Percentiles rank a stretch among this genome's conserved stretches.
Conservation (phyloP, 2,888 invertebrate genomes). For the Athalia rosae region DNA sequence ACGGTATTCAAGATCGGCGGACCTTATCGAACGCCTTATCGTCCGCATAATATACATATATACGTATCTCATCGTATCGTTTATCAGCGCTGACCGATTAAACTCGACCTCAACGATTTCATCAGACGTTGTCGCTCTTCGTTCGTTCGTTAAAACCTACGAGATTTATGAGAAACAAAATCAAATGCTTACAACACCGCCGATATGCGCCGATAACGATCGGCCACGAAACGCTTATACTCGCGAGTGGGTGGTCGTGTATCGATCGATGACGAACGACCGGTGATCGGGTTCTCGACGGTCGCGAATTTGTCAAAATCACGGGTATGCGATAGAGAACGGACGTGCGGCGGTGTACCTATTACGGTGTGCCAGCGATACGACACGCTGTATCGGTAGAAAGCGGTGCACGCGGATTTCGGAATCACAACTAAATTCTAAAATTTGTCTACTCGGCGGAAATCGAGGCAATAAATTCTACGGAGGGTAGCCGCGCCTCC, state of each 20-base stretch:
- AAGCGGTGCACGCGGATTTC: not conserved
- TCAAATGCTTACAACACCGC: too few species aligned
- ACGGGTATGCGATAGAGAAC: not conserved
- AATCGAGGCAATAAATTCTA: constrained; percentile 31
- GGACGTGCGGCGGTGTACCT: not conserved
- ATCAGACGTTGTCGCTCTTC: too few species aligned
- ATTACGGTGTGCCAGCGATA: not conserved
- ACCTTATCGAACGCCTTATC: too few species aligned
- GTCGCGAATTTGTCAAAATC: constrained; percentile 23
- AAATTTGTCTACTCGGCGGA: constrained; percentile 42
- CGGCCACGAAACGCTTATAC: too few species aligned
- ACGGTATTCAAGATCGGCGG: too few species aligned
- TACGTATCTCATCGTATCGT: too few species aligned
- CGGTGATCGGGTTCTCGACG: not conserved
- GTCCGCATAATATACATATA: too few species aligned
- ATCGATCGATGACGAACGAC: constrained; percentile 23
- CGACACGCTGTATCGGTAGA: not conserved
- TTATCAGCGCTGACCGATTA: too few species aligned
- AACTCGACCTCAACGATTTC: too few species aligned
- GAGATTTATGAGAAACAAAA: too few species aligned
- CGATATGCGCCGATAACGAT: too few species aligned
- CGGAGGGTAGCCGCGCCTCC: not conserved
- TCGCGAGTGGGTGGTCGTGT: not conserved
- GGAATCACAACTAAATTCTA: constrained; percentile 24
- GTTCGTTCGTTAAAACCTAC: too few species aligned